Evolutionary conservation across 2,113 vertebrate species (phyloP), one percentile per base, ranked within the genome.

Genomic region (Eclectus roratus): DNA sequence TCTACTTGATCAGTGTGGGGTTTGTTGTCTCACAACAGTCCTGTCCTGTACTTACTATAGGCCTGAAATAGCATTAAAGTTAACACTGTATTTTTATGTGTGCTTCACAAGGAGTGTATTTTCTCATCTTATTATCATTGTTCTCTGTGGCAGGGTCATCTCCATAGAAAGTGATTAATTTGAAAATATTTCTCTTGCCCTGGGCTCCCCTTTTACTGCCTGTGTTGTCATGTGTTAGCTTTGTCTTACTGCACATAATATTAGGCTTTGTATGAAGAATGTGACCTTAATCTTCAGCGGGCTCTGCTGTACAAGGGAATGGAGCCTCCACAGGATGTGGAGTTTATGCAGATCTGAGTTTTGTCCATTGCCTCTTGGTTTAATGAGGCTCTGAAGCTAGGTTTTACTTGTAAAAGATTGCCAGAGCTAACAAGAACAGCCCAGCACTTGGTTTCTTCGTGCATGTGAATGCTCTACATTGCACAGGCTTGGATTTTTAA

Each of bases 201-300:
- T 89, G 28, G 41, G 37, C 70, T 89, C 47, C 64, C 80, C 39
- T 41, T 79, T 91, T 85, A 39, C 55, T 94, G 89, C 44, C 19
- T 87, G 92, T 80, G 86, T 80, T 74, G 77, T 96, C 93, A 77
- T 28, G 60, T 79, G 89, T 88, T 95, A 87, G 84, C 82, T 87
- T 89, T 92, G 90, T 86, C 66, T 74, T 81, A 31, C 55, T 91
- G 89, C 84, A 50, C 77, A 66, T 82, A 89, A 64, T 63, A 15
- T 88, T 53, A 61, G 73, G 55, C 91, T 96, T 96, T 96, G 89
- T 95, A 44, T 76, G 80, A 91, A 79, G 77, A 93, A 80, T 53
- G 73, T 72, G 77, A 73, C 89, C 60, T 87, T 94, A 80, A 87
- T 91, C 91, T 89, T 91, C 74, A 83, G 56, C 46, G 37, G 69